Evolutionary conservation across 2,113 vertebrate species (phyloP), one percentile per base, ranked within the genome.

Genomic region (Neolamprologus toae): DNA sequence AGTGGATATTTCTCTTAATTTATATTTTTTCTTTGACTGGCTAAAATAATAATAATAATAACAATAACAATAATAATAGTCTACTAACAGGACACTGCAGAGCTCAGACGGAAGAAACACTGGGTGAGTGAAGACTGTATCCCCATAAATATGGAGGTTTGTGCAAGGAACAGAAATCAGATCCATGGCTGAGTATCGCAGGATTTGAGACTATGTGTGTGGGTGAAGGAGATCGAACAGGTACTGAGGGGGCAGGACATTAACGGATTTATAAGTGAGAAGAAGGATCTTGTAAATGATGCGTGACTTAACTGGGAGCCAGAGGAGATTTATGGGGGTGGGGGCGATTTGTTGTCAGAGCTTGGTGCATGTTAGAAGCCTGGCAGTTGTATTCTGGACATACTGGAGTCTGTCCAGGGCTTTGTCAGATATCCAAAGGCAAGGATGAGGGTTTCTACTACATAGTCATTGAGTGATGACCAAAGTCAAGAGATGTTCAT

Each of bases 31-130:
- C 7, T 37, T 21, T 68, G 33, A 21, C 19, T 40, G 63, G 33
- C 33, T 68, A 68, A 5, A 63, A 35, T n/a, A 33, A 63, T 33
- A 61, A 59, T 21, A 11, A 21, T 10, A 53, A 53, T 11, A 33
- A 37, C 4, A 37, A 40, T 0, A 40, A 40, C 5, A 53, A 53
- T 0, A 6, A 21, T 7, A 66, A 3, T 1, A 68, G 4, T 66
- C 31, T 35, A n/a, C 31, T 3, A n/a, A 35, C 10, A 66, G 61
- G 61, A 66, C 61, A 66, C 61, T 66, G 31, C 61, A 66, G 17
- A 66, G 17, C 31, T 66, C 61, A 66, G 17, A 37, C 37, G 61
- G 31, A 37, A n/a, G 61, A 66, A 66, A 37, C 17, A 66, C 31
- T 37, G 31, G 31, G 61, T 66, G 61, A 0, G 31, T 35, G 31